A percentile compares a stretch with the other conserved stretches of the same genome.
Conservation (phyloP, 1,140 invertebrate species). For the Drosophila bifasciata region DNA sequence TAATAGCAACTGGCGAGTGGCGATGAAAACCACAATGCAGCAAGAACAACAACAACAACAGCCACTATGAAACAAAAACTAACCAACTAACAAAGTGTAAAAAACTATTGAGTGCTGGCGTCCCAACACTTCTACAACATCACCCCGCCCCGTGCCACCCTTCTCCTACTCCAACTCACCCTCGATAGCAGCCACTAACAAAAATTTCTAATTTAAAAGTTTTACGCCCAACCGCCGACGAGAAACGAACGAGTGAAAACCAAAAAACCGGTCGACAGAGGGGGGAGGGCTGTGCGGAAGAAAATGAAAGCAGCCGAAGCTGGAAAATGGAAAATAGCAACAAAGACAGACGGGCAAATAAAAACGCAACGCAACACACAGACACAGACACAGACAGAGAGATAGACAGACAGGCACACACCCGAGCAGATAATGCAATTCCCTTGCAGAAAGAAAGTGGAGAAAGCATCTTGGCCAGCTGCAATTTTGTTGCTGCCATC, state of each 20-base stretch:
- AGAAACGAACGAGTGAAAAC: slow-evolving; percentile 51
- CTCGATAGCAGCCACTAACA: slow-evolving; percentile 51
- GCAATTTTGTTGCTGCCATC: slow-evolving; percentile 60
- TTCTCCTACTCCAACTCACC: slow-evolving; percentile 5
- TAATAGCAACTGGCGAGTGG: slow-evolving; percentile 80
- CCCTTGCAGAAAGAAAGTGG: slow-evolving; percentile 67
- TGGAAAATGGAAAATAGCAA: slow-evolving; percentile 60
- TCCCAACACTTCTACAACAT: slow-evolving; percentile 55
- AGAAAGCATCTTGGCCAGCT: slow-evolving; percentile 60
- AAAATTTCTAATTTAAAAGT: slow-evolving; percentile 83
- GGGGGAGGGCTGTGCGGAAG: slow-evolving; percentile 12
- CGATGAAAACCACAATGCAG: slow-evolving; percentile 75
- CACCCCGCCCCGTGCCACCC: no score
- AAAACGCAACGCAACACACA: slow-evolving; percentile 61
- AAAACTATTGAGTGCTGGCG: slow-evolving; percentile 76
- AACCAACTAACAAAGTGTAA: slow-evolving; percentile 79
- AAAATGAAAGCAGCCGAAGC: slow-evolving; percentile 70
- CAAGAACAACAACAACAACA: slow-evolving; percentile 37
- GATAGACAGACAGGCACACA: slow-evolving; percentile 19
- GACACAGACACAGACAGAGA: slow-evolving; percentile 4
- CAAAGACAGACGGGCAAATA: slow-evolving; percentile 66
- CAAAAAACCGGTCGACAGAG: no score
- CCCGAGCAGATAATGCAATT: slow-evolving; percentile 72
- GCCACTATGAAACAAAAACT: slow-evolving; percentile 55
- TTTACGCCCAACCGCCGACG: slow-evolving; percentile 73